Evolutionary conservation across 2,888 invertebrate species (phyloP).

Genomic region (Antheraea assamensis): DNA sequence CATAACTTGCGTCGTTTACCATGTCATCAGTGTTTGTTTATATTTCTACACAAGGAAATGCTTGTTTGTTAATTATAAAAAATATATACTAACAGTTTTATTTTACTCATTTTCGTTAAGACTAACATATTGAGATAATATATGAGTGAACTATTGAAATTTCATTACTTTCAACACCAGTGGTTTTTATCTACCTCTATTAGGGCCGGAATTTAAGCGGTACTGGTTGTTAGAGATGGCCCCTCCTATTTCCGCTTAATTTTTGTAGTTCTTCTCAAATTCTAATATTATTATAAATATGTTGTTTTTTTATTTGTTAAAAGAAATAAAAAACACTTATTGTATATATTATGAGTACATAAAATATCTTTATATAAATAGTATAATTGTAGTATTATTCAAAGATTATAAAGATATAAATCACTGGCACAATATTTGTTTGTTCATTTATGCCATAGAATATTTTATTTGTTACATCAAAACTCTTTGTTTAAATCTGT

Average conservation of each 20-base stretch:
- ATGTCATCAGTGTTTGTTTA: constrained; percentile 81
- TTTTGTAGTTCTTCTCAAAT: constrained; percentile 27
- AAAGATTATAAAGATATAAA: neutral
- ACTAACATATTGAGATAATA: neutral
- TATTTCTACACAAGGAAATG: constrained; percentile 51
- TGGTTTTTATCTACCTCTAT: constrained; percentile 17
- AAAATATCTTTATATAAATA: no score
- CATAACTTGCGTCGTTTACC: constrained; percentile 61
- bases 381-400: neutral
- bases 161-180: neutral
- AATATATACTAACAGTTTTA: neutral
- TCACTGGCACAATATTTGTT: neutral
- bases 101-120: neutral
- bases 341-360: neutral
- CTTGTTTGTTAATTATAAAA: constrained; percentile 29
- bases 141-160: neutral
- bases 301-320: neutral
- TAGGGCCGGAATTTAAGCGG: constrained; percentile 30
- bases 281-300: neutral
- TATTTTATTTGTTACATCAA: neutral
- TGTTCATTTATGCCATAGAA: neutral
- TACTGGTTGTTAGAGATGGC: constrained; percentile 23
- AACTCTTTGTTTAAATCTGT: neutral
- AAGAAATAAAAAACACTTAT: no score
- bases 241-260: constrained; percentile 45